These are phyloP conservation scores for Apeltes quadracus DNA, from an alignment of 2,113 vertebrate species.

Conservation along the genomic window DNA sequence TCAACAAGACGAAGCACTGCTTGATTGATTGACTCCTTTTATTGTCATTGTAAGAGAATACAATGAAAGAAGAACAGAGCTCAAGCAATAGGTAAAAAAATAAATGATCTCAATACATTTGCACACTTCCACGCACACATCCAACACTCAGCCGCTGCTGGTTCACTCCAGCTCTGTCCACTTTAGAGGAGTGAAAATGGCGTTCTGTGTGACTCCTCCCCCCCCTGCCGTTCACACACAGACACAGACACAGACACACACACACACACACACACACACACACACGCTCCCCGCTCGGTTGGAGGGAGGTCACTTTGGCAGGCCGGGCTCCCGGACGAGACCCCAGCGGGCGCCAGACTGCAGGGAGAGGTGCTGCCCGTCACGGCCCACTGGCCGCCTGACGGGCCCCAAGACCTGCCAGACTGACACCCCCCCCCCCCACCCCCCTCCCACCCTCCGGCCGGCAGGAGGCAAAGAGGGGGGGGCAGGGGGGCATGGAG, in stretches of 20 bases:
- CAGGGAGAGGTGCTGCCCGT: constrained; percentile 78
- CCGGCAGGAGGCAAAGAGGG: constrained; percentile 68
- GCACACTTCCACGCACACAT: no score
- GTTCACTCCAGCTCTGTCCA: constrained; percentile 22
- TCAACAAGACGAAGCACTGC: neutral
- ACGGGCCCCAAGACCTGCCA: constrained; percentile 79
- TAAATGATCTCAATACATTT: no score
- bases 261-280: no score
- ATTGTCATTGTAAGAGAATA: no score
- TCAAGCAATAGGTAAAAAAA: no score
- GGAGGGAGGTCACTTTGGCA: constrained; percentile 80
- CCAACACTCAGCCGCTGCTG: neutral
- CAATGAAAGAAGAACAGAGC: no score
- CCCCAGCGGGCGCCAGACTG: constrained; percentile 82
- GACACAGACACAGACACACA: no score
- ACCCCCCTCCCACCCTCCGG: no score
- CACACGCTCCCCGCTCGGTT: constrained; percentile 44
- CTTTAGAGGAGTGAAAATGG: constrained; percentile 38
- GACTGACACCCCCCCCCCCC: constrained; percentile 75
- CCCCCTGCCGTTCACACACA: no score
- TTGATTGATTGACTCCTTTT: neutral
- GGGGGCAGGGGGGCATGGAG: constrained; percentile 51
- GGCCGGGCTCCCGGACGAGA: constrained; percentile 76
- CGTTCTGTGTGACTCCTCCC: constrained; percentile 4
- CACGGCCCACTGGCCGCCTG: constrained; percentile 82